A percentile compares a stretch with the other conserved stretches of the same genome.
phyloP scores from a whole-genome alignment of 1,140 invertebrate species.

The Anadara kagoshimensis region DNA sequence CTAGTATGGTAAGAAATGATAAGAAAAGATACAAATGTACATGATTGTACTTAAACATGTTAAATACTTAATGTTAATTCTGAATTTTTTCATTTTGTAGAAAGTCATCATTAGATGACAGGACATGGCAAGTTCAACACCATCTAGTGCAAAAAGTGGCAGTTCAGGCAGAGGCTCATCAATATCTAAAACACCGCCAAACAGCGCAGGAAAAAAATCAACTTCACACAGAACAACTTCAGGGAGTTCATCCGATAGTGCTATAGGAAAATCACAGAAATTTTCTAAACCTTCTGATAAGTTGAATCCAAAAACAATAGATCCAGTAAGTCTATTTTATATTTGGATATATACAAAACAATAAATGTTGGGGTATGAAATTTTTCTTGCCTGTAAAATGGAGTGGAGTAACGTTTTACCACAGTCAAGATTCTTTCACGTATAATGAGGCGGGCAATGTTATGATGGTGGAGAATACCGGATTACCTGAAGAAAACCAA shows the following conservation, averaged over 20 bases:
- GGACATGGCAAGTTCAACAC: slow-evolving; percentile 16
- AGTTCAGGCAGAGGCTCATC: slow-evolving; percentile 42
- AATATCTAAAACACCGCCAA: slow-evolving; percentile 40
- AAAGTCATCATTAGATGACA: not conserved
- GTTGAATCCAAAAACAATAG: slow-evolving; percentile 72
- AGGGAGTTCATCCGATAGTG: slow-evolving; percentile 29
- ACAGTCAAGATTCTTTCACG: too few relatives aligned
- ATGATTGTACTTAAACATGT: too few relatives aligned
- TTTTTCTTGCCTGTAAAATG: too few relatives aligned
- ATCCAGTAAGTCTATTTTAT: slow-evolving; percentile 61
- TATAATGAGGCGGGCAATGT: too few relatives aligned
- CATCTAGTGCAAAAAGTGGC: slow-evolving; percentile 1
- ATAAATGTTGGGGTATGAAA: too few relatives aligned
- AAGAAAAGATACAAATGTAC: too few relatives aligned
- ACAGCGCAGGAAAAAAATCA: slow-evolving; percentile 41
- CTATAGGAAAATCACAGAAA: slow-evolving; percentile 32
- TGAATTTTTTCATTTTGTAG: not conserved
- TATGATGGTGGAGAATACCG: too few relatives aligned
- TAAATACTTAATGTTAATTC: too few relatives aligned
- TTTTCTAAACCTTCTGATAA: slow-evolving; percentile 65
- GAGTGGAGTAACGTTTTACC: too few relatives aligned
- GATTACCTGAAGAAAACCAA: too few relatives aligned
- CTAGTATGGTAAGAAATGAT: too few relatives aligned
- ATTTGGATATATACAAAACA: not conserved
- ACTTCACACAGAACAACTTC: not conserved